Evolutionary conservation across 2,113 vertebrate species (phyloP).

Genomic region (Alethe diademata): DNA sequence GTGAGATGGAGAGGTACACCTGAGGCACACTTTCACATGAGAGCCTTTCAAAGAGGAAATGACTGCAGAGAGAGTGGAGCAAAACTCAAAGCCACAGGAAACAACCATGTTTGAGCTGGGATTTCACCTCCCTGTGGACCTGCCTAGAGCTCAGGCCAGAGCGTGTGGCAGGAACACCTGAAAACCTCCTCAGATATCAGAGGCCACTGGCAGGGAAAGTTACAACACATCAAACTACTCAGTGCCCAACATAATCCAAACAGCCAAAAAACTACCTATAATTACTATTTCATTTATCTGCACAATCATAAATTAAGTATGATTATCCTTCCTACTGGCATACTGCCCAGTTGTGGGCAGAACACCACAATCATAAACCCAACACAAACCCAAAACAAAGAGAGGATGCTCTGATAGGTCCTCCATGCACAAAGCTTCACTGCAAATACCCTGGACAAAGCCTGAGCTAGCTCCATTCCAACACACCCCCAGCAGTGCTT

Average conservation of each 20-base stretch:
- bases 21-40: background rate
- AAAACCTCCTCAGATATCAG: background rate
- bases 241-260: background rate
- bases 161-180: fast-evolving
- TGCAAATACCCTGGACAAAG: background rate
- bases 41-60: background rate
- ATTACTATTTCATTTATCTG: background rate
- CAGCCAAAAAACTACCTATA: background rate
- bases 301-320: background rate
- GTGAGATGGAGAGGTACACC: background rate
- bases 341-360: background rate
- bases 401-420: background rate
- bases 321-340: background rate
- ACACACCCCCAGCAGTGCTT: too few relatives aligned
- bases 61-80: background rate
- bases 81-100: background rate
- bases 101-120: fast-evolving
- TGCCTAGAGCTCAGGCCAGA: background rate
- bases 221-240: fast-evolving
- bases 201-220: background rate
- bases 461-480: background rate
- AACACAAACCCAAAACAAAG: background rate
- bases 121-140: background rate
- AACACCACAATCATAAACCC: fast-evolving
- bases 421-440: background rate